Evolutionary conservation across 2,888 invertebrate species (phyloP), one percentile per base, ranked within the genome.

Genomic region (Tiliacea aurago): DNA sequence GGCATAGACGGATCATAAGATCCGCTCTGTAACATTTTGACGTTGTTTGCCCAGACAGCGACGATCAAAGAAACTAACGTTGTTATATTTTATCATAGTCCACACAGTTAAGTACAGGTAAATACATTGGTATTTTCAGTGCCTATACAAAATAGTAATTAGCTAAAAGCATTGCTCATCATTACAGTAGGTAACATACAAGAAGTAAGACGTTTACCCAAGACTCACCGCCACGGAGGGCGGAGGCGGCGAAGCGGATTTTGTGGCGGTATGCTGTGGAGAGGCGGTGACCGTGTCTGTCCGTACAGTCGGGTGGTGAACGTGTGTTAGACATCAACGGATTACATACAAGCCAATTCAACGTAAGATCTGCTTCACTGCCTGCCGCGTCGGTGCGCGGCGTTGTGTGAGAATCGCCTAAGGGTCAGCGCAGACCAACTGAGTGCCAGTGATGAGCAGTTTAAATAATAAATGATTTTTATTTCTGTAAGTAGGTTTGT

Each of bases 31-130:
- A 49, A 53, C 13, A 61, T 64, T n/a, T 55, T 64, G 53, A 61
- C 69, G 45, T 69, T 69, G 28, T 73, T 61, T 61, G 18, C 61
- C 23, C 28, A 47, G 37, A 61, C 23, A 69, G 45, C 69, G 51
- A 47, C 23, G 37, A 56, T 23, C 37, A 49, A 65, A 65, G 53
- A 33, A 23, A 72, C 59, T 66, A 49, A 53, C 15, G 11, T 28
- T 72, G 15, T 69, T 53, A 45, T 20, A 15, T 23, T 67, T 61
- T 51, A 41, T 53, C 13, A 53, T 13, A 13, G 53, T 53, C n/a
- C 13, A 55, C 23, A 55, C 53, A 55, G 23, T 23, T 37, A 20
- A 6, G 13, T 51, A 33, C 2, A 51, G 20, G 20, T 58, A 55
- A 55, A 55, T 45, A 47, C 15, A 49, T 23, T 49, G n/a, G 9